phyloP scores from a whole-genome alignment of 2,113 vertebrate species.

The Python bivittatus region DNA sequence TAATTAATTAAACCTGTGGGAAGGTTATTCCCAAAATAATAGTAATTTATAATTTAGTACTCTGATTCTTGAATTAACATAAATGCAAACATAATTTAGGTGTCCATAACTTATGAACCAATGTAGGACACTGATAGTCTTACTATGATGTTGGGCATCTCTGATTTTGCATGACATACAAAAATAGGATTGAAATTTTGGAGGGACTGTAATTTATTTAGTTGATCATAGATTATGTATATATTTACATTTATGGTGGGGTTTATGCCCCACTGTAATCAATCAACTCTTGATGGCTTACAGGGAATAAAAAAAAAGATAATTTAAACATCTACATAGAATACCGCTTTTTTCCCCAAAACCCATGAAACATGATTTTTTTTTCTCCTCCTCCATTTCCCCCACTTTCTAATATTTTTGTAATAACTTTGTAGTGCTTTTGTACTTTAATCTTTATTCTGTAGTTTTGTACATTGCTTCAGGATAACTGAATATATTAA shows the following conservation, averaged over 20 bases:
- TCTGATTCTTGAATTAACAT: constrained; percentile 61
- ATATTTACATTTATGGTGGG: not conserved
- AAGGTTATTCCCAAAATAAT: constrained; percentile 50
- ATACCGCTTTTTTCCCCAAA: not conserved
- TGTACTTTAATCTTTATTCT: not conserved
- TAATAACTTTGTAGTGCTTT: not conserved
- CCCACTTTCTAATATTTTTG: not conserved
- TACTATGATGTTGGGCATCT: not conserved
- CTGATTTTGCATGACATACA: no score
- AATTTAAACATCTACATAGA: not conserved
- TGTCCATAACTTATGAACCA: not conserved
- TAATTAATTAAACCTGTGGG: not conserved
- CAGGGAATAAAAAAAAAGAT: not conserved
- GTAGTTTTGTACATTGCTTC: not conserved
- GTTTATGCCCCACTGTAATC: not conserved
- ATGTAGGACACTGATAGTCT: not conserved
- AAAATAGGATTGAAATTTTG: not conserved
- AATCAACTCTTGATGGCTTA: not conserved
- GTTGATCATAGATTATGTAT: not conserved
- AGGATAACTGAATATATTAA: not conserved
- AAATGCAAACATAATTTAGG: constrained; percentile 27
- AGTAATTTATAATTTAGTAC: constrained; percentile 56
- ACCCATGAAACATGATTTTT: not conserved
- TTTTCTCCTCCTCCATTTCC: not conserved
- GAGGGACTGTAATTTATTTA: not conserved